These are phyloP conservation scores for Tenrec ecaudatus DNA, from an alignment of 2,113 vertebrate genomes.

Conservation along the genomic window DNA sequence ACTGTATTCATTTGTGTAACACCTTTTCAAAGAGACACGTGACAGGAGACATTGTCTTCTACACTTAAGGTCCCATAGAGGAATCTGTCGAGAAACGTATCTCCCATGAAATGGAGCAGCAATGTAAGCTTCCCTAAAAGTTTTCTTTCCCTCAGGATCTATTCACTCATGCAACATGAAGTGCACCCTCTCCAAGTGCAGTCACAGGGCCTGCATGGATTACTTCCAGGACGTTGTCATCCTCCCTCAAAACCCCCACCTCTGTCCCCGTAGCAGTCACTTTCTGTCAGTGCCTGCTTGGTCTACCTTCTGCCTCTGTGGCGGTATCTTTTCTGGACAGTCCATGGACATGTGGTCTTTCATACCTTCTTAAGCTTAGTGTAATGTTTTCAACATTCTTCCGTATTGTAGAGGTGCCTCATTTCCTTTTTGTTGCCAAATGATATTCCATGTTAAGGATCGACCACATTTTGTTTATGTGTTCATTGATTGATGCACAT, in stretches of 20 bases:
- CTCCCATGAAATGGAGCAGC: constrained; percentile 12
- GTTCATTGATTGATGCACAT: neutral
- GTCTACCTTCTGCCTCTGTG: neutral
- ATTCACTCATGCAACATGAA: neutral
- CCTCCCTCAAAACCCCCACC: neutral
- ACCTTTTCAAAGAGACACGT: constrained; percentile 20
- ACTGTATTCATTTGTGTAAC: constrained; percentile 19
- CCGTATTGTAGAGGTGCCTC: neutral
- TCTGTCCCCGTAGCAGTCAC: neutral
- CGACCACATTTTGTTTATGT: constrained; percentile 5
- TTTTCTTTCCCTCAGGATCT: constrained; percentile 26
- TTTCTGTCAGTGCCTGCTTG: neutral
- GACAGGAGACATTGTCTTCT: constrained; percentile 10
- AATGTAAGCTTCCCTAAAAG: constrained; percentile 1
- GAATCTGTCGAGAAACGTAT: constrained; percentile 37
- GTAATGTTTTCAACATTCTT: neutral
- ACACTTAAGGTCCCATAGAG: neutral
- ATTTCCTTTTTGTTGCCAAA: constrained; percentile 37
- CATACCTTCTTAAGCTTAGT: constrained; percentile 19
- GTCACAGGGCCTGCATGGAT: neutral
- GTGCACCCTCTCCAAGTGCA: neutral
- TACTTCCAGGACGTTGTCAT: constrained; percentile 6
- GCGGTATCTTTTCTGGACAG: constrained; percentile 14
- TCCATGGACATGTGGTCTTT: neutral
- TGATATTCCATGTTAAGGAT: constrained; percentile 46